Base-by-base conservation (phyloP, 2,888 invertebrate species). In the Cryptus viduatorius region DNA sequence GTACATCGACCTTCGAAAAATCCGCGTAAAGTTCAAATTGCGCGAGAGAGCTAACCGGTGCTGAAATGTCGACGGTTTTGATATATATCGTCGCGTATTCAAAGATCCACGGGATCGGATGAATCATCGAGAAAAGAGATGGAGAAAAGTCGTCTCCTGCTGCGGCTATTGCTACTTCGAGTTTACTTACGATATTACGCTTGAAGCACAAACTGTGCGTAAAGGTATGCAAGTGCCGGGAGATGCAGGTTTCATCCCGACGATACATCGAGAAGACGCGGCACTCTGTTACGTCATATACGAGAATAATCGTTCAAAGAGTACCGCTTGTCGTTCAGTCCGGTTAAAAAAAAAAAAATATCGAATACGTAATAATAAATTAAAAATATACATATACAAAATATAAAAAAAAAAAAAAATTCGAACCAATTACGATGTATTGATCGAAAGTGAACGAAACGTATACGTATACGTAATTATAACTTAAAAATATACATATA, bases 301-400 rank as follows among this genome's bases (percentile, higher is more conserved):
- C 59, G 19, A 82, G 79, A 82, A 82, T 82, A 79, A 79, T 75
- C 69, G 48, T 37, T 76, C 75, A 65, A 78, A 69, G 78, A 75
- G 78, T 53, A 14, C 73, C 56, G 75, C 68, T 68, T 14, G 48
- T 42, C 61, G 50, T 48, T 64, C 46, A 14, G 61, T 19, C 68
- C 42, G 46, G 56, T 10, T 24, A 44, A 77, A 50, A 59, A 19
- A 67, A 46, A 44, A 56, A 65, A 24, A 65, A 48, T 29, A 75
- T 24, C 19, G 4, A 42, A 56, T 44, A 24, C n/a, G 8, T 56
- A 61, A 42, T 24, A 67, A 65, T n/a, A 61, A 10, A 3, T 19
- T 75, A 50, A 48, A 65, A 75, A 64, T 1, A 24, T 24, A 24
- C 3, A 24, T 24, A 24, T 24, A 1, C 24, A 24, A 24, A 24